phyloP scores from a whole-genome alignment of 2,113 vertebrate genomes.

The Periophthalmus modestus region DNA sequence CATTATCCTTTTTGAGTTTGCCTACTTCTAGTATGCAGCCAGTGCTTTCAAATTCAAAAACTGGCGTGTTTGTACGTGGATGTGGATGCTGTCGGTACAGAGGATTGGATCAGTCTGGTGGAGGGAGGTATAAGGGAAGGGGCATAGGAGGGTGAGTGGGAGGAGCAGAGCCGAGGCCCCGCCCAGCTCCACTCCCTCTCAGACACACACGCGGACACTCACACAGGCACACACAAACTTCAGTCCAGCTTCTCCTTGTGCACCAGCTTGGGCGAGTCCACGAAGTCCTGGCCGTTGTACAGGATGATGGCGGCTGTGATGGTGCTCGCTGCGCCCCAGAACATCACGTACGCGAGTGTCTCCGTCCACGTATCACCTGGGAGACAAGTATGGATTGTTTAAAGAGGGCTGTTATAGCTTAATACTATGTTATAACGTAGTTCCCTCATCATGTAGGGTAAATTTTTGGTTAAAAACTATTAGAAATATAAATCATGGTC shows the following conservation, averaged over 20 bases:
- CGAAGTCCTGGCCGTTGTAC: constrained; percentile 95
- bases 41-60: background rate
- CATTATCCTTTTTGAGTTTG: too few relatives aligned
- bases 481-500: too few relatives aligned
- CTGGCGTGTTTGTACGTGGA: constrained; percentile 13
- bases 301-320: constrained; percentile 92
- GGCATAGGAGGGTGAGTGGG: constrained; percentile 26
- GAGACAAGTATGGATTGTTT: background rate
- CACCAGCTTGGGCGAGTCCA: constrained; percentile 93
- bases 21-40: background rate
- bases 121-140: constrained; percentile 1
- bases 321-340: constrained; percentile 91
- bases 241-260: constrained; percentile 99
- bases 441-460: too few relatives aligned
- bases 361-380: constrained; percentile 96
- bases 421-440: too few relatives aligned
- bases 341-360: constrained; percentile 91
- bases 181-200: constrained; percentile 72
- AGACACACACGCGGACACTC: constrained; percentile 67
- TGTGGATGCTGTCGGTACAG: constrained; percentile 1
- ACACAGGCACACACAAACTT: constrained; percentile 80
- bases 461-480: too few relatives aligned
- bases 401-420: too few relatives aligned
- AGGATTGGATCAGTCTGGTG: constrained; percentile 32
- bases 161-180: constrained; percentile 68